Evolutionary conservation across 2,888 invertebrate species (phyloP), one percentile per base, ranked within the genome.

Genomic region (Orthosia cruda): DNA sequence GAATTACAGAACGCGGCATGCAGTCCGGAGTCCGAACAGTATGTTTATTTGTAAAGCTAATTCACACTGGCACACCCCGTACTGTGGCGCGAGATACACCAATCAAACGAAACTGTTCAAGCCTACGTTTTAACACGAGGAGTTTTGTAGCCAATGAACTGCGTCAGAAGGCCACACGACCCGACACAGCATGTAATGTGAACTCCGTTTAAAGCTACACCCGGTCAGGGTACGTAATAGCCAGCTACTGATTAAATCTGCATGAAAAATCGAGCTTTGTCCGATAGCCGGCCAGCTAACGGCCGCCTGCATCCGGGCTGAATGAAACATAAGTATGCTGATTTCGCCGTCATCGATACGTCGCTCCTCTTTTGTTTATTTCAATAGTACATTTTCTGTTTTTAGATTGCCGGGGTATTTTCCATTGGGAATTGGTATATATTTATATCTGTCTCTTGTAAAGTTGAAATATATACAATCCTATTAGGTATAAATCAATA

Each of bases 221-320:
- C 79, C 77, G 73, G 77, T 64, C 64, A 54, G 61, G 59, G 52
- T 18, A 74, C 57, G 83, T 86, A 89, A 90, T 90, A 91, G 49
- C 65, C 72, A 62, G 40, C 59, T 89, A 89, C 91, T 93, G 93
- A 95, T 96, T 95, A 96, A 96, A 95, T 93, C 95, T 95, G 93
- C 94, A 96, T 90, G 93, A 94, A 92, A 95, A 95, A 95, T 95
- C 91, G 91, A 88, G 92, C 92, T 92, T 92, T 92, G 92, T 90
- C 88, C 87, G 85, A 85, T 85, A 89, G 90, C 89, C 88, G 86
- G 86, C 80, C 83, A 89, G 91, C 90, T 92, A 91, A 90, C 90
- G 90, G 90, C 85, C 84, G 86, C 70, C 70, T 87, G 90, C 91
- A 89, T 91, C 90, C 91, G 87, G 84, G 77, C 88, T 93, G 92